Evolutionary conservation across 1,140 invertebrate species (phyloP), one percentile per base, ranked within the genome.

Genomic region (Scaptodrosophila lebanonensis): DNA sequence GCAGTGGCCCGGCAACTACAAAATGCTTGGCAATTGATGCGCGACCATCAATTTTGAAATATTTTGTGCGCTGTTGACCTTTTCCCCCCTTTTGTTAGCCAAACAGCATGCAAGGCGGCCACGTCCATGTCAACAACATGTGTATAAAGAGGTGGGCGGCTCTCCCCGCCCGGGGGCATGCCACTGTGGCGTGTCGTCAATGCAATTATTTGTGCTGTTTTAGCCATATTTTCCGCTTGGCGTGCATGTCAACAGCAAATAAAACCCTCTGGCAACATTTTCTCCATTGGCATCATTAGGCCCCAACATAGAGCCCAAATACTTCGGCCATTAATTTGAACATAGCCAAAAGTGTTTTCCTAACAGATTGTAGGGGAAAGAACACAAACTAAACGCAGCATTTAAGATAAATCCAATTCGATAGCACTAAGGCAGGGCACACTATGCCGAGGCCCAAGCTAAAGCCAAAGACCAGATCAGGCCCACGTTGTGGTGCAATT

Each of bases 161-260:
- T 36, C 40, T 35, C 27, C 30, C 62, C 5, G 1, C 0, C 9
- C 32, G 12, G 11, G n/a, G 12, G 12, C 9, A 13, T 22, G 16
- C 29, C 15, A 42, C 36, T 18, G 57, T 77, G 60, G 66, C 75
- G 73, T 66, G 73, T 82, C 68, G 69, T 65, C 58, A 54, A 59
- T 82, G 73, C 73, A 79, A 79, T 79, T 79, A 79, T 82, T n/a
- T 82, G 64, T 69, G 73, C 72, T 66, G 79, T 73, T 69, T 49
- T 42, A 44, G 27, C 13, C 29, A 20, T 38, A 53, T 35, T 54
- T 38, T 48, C 30, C 18, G 42, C 13, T 25, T 27, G 68, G 54
- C 32, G 32, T 25, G 72, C 72, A 77, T 77, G 72, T 64, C 39
- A 53, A 65, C 53, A 67, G 72, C 73, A 76, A 77, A 76, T 76